Base-by-base conservation (phyloP, 92 coral and sea anemone genomes). In the Paragorgia papillata region DNA sequence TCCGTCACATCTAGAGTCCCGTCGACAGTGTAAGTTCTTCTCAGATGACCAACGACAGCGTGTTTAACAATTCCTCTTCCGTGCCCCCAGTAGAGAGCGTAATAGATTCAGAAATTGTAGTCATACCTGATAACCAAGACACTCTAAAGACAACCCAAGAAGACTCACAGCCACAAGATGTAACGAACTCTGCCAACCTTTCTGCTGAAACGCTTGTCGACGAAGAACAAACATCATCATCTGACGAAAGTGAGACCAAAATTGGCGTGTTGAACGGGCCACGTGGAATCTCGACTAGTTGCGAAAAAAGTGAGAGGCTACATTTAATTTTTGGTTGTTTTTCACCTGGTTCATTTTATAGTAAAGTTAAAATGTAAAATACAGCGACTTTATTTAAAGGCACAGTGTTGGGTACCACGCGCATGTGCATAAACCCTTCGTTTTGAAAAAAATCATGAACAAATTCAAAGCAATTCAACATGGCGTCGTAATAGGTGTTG, bases 181-280 rank as follows among this genome's bases (percentile, higher is more conserved):
- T 8, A 3, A 56, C 29, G 22, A 17, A 22, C 29, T 56, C 9
- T 22, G 12, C 28, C 30, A 44, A 33, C 46, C 33, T 12, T 15
- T 31, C 60, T 18, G 49, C 17, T 25, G 17, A 17, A 32, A 31
- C 62, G 2, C 10, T 21, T 15, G 18, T 49, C 9, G 78, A 71
- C 1, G 32, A 54, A 2, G 51, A 53, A 2, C 14, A 18, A 27
- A 51, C 6, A 6, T 71, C 51, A 12, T 34, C 46, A 3, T n/a
- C 17, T 1, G 4, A 4, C 10, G 78, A 53, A 28, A 55, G 64
- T 39, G 78, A 71, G 21, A 19, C 51, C 31, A 71, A n/a, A 19
- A 48, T 71, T 44, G 75, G 46, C 12, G 25, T 64, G 71, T 64
- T 51, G 6, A 31, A 14, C 9, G 54, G 54, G 22, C 54, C 41